These are phyloP conservation scores for Tetramorium parvispinum DNA, from an alignment of 1,140 invertebrate species.

Conservation along the genomic window DNA sequence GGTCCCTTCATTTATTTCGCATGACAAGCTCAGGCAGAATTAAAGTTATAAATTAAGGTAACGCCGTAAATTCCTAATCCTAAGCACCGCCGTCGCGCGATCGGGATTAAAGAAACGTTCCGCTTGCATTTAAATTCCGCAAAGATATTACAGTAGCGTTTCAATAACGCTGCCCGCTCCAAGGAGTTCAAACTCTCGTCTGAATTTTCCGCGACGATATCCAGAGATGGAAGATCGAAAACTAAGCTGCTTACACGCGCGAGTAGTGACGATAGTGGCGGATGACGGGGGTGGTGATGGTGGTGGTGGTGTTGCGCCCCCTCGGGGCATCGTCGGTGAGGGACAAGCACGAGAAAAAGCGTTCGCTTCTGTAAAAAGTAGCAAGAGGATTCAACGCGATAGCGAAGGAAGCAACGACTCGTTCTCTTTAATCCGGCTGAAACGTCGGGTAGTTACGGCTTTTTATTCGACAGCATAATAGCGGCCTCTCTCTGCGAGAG, in stretches of 20 bases:
- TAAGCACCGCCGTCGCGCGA: neutral
- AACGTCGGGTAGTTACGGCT: slow-evolving; percentile 72
- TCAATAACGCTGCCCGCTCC: slow-evolving; percentile 16
- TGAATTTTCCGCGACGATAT: slow-evolving; percentile 45
- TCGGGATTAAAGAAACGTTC: no score
- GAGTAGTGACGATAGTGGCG: slow-evolving; percentile 2
- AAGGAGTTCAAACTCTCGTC: slow-evolving; percentile 11
- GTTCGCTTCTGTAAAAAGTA: slow-evolving; percentile 21
- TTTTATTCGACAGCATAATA: slow-evolving; percentile 76
- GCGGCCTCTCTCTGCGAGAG: neutral
- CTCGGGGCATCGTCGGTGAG: neutral
- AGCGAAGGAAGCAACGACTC: slow-evolving; percentile 55
- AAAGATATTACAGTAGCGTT: slow-evolving; percentile 3
- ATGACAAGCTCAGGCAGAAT: neutral
- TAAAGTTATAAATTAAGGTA: neutral
- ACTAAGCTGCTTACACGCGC: slow-evolving; percentile 55
- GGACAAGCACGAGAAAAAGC: slow-evolving; percentile 39
- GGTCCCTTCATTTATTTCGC: neutral
- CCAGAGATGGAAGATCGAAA: slow-evolving; percentile 41
- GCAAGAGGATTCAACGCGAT: slow-evolving; percentile 41
- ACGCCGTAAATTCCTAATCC: neutral
- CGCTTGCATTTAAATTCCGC: neutral
- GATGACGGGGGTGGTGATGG: no score
- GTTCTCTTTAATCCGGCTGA: slow-evolving; percentile 72
- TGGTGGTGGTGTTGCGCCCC: neutral